Evolutionary conservation across 1,140 invertebrate genomes (phyloP), one percentile per base, ranked within the genome.

Genomic region (Cherax destructor): DNA sequence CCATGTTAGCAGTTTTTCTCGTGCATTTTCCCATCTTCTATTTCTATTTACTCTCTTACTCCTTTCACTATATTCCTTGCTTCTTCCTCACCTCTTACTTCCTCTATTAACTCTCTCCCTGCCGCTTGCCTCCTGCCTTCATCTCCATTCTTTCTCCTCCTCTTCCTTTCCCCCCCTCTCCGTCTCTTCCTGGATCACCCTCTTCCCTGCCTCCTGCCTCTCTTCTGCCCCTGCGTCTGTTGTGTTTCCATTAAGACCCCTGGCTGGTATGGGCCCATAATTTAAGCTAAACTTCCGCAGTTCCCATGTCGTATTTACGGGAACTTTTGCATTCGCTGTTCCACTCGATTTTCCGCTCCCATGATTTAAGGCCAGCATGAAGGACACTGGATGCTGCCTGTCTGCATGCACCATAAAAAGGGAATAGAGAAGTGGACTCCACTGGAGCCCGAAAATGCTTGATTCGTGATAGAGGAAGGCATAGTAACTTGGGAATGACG

Each of bases 231-330:
- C 11, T 1, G n/a, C 69, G 6, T 5, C n/a, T 83, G 56, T 83
- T 83, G 80, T 47, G 81, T 49, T 47, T 83, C 81, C 81, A 83
- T 83, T 83, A 83, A 24, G 81, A 59, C 21, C 47, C 47, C 30
- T 83, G 59, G 59, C 59, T 49, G 59, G 24, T 69, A 83, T 69
- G 81, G 59, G 16, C 9, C 41, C 81, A 83, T 83, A 83, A 83
- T 83, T 83, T 69, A 69, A 69, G 65, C 59, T 24, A 65, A 83
- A 61, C 65, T 83, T 69, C 81, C 59, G 59, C 59, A 69, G 41
- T 83, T 83, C 47, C 41, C 81, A 69, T 69, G 81, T 83, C 81
- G 24, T 69, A 83, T 83, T 69, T 83, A 83, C 81, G 81, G 52
- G 24, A 49, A 69, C 81, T 83, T 83, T 69, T 83, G 61, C 81